phyloP scores from a whole-genome alignment of 1,140 invertebrate genomes.

The Gryllus bimaculatus region DNA sequence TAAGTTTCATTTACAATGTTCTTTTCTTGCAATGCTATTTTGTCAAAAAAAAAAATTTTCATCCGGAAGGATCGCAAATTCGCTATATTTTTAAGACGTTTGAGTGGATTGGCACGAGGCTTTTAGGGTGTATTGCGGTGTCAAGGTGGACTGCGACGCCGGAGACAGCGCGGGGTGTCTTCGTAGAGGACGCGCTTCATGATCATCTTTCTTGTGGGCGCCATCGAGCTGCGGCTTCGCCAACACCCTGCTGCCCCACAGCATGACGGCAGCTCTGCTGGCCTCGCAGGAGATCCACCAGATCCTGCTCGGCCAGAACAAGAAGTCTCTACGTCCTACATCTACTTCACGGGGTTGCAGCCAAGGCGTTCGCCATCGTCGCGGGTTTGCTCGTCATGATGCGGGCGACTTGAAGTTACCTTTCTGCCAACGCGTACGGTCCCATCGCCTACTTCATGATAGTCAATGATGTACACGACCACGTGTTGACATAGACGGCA shows the following conservation, averaged over 20 bases:
- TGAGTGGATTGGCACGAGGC: no score
- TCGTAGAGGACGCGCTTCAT: neutral
- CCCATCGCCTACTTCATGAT: neutral
- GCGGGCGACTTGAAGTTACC: neutral
- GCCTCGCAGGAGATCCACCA: neutral
- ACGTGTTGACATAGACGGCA: no score
- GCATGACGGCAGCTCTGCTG: neutral
- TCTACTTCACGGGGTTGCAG: neutral
- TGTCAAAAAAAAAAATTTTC: no score
- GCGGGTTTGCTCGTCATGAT: neutral
- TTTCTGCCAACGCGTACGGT: neutral
- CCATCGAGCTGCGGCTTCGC: neutral
- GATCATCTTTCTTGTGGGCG: neutral
- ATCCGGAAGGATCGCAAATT: no score
- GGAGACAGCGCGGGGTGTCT: neutral
- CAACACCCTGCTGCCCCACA: neutral
- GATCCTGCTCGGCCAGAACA: neutral
- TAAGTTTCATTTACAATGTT: no score
- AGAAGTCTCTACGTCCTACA: neutral
- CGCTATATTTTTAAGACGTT: no score
- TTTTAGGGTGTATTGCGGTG: no score
- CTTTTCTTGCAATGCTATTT: no score
- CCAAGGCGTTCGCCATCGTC: neutral
- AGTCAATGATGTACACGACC: neutral
- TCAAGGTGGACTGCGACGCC: neutral